Evolutionary conservation across 2,113 vertebrate species (phyloP).

Genomic region (Rissa tridactyla): DNA sequence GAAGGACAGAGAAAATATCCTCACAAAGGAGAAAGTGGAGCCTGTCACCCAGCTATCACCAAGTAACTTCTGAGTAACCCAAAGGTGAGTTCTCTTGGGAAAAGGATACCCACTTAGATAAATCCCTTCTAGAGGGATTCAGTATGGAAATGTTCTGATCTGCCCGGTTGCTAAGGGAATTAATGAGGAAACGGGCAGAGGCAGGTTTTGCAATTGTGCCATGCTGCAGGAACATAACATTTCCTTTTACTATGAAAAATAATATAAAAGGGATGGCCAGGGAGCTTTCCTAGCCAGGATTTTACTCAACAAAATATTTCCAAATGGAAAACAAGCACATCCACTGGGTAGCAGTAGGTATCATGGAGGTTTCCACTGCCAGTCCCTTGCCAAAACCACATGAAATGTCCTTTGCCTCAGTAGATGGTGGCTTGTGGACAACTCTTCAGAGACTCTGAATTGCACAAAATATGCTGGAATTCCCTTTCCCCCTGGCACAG

Average conservation of each 20-base stretch:
- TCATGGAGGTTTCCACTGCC: constrained; percentile 11
- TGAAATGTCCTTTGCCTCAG: constrained; percentile 17
- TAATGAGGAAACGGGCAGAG: constrained; percentile 16
- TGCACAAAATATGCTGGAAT: neutral
- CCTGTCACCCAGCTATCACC: neutral
- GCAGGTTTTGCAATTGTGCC: neutral
- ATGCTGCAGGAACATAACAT: constrained; percentile 18
- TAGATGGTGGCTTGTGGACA: neutral
- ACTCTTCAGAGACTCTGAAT: neutral
- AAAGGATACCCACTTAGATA: neutral
- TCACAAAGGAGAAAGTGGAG: neutral
- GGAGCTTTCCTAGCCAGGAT: constrained; percentile 24
- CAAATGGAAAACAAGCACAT: constrained; percentile 42
- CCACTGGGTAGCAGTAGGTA: constrained; percentile 34
- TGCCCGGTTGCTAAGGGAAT: neutral
- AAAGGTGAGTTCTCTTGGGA: neutral
- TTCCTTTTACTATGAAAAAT: constrained; percentile 38
- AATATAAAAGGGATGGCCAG: constrained; percentile 29
- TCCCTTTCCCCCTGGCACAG: neutral
- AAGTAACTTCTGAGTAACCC: neutral
- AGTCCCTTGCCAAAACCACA: constrained; percentile 16
- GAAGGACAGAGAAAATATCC: neutral
- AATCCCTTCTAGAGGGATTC: neutral
- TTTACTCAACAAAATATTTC: constrained; percentile 38
- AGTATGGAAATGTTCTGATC: neutral